Evolutionary conservation across 2,113 vertebrate species (phyloP).

Genomic region (Murina feae): DNA sequence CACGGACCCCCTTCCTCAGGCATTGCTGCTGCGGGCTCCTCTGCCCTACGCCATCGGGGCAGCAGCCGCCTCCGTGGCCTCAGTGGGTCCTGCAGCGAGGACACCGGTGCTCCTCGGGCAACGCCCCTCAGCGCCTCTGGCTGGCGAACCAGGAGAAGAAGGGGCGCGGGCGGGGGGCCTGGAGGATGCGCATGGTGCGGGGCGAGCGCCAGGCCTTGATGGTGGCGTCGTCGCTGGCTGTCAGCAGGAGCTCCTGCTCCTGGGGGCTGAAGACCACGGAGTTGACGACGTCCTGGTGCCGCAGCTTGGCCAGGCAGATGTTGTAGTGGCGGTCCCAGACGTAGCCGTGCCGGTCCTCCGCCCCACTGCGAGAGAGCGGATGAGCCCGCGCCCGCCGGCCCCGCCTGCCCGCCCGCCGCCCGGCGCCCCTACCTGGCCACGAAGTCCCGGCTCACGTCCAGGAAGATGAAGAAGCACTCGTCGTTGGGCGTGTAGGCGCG

Average conservation of each 20-base stretch:
- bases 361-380: slow-evolving; percentile 80
- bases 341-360: slow-evolving; percentile 95
- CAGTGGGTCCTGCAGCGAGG: neutral
- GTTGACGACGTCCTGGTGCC: slow-evolving; percentile 94
- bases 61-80: fast-evolving
- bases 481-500: slow-evolving; percentile 95
- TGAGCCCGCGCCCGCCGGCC: neutral
- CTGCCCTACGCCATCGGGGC: neutral
- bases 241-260: slow-evolving; percentile 95
- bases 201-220: slow-evolving; percentile 97
- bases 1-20: neutral
- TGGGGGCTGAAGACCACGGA: slow-evolving; percentile 94
- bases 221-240: slow-evolving; percentile 92
- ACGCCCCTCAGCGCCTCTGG: slow-evolving; percentile 77
- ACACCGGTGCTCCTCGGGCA: neutral
- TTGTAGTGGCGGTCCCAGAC: slow-evolving; percentile 99
- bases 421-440: slow-evolving; percentile 88
- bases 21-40: neutral
- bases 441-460: slow-evolving; percentile 96
- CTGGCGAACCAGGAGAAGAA: slow-evolving; percentile 87
- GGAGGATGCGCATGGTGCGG: slow-evolving; percentile 79
- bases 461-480: slow-evolving; percentile 97
- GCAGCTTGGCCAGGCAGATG: slow-evolving; percentile 94
- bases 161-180: slow-evolving; percentile 70
- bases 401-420: fast-evolving